Evolutionary conservation across 2,888 invertebrate genomes (phyloP).

Genomic region (Drepana falcataria): DNA sequence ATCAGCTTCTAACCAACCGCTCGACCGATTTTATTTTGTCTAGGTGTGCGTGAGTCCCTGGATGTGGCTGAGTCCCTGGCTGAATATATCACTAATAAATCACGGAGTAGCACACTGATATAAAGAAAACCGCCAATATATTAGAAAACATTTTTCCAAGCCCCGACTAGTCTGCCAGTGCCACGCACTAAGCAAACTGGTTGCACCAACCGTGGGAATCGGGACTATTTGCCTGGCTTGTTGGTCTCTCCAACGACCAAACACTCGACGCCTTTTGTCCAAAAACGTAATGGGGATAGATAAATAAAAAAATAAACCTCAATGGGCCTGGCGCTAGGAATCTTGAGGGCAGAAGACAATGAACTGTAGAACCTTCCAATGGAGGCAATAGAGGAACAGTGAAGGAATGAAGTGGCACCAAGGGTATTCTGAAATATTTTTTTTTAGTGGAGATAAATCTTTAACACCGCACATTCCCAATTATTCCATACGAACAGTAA

Average conservation of each 20-base stretch:
- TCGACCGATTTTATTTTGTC: no score
- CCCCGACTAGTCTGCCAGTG: conserved; percentile 3
- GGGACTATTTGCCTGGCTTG: conserved; percentile 60
- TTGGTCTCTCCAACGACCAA: conserved; percentile 60
- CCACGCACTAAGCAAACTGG: conserved; percentile 10
- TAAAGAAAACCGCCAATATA: no score
- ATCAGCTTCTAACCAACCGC: no score
- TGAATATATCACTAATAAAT: no score
- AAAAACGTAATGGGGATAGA: conserved; percentile 74
- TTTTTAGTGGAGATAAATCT: neutral
- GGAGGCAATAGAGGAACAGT: neutral
- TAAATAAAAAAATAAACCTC: conserved; percentile 60
- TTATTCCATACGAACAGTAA: neutral
- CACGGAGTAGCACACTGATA: no score
- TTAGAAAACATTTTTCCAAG: neutral
- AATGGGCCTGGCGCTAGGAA: conserved; percentile 55
- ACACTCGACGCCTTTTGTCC: conserved; percentile 75
- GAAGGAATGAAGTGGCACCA: neutral
- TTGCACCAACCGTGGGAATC: conserved; percentile 57
- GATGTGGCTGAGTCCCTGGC: no score
- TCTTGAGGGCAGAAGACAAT: conserved; percentile 27
- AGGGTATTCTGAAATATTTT: neutral
- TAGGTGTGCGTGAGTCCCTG: no score
- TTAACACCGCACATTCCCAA: neutral
- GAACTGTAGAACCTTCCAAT: conserved; percentile 10